A percentile compares a stretch with the other conserved stretches of the same genome.
These are phyloP conservation scores for Palythoa grandiflora DNA, from an alignment of 92 coral and sea anemone species.

Conservation along the genomic window DNA sequence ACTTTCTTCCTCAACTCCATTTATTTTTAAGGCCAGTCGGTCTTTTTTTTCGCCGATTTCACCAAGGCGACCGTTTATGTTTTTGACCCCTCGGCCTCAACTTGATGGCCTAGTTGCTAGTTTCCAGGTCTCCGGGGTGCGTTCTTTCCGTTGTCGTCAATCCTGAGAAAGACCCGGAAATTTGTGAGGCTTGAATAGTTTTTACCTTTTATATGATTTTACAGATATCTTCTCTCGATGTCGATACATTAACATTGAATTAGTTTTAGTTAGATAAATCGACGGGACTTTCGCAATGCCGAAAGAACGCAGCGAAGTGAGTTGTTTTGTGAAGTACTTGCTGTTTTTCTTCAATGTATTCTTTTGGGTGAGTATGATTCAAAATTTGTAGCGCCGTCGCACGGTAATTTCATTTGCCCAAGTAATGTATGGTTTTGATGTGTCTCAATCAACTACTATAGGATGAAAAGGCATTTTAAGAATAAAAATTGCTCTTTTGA, in stretches of 20 bases:
- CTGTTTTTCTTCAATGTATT: slow-evolving; percentile 97
- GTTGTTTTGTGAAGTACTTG: slow-evolving; percentile 93
- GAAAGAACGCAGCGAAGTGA: slow-evolving; percentile 91
- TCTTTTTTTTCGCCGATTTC: too few relatives aligned
- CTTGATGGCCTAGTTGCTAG: slow-evolving; percentile 16
- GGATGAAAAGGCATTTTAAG: too few relatives aligned
- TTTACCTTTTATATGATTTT: not conserved
- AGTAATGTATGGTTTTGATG: too few relatives aligned
- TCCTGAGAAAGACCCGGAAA: not conserved
- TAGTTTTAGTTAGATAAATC: not conserved
- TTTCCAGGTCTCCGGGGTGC: not conserved
- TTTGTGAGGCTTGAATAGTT: not conserved
- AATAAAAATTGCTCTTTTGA: too few relatives aligned
- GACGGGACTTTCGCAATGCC: slow-evolving; percentile 55
- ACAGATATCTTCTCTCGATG: not conserved
- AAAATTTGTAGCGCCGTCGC: not conserved
- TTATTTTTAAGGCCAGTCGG: too few relatives aligned
- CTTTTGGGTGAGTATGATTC: slow-evolving; percentile 94
- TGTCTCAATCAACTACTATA: not conserved
- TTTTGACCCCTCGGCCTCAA: not conserved
- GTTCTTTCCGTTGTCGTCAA: not conserved
- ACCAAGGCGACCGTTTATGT: not conserved
- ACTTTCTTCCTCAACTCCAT: too few relatives aligned
- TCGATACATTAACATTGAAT: slow-evolving; percentile 10
- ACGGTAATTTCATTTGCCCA: not conserved